These are phyloP conservation scores for Ochotona princeps DNA, from an alignment of 2,113 vertebrate genomes.

Conservation along the genomic window DNA sequence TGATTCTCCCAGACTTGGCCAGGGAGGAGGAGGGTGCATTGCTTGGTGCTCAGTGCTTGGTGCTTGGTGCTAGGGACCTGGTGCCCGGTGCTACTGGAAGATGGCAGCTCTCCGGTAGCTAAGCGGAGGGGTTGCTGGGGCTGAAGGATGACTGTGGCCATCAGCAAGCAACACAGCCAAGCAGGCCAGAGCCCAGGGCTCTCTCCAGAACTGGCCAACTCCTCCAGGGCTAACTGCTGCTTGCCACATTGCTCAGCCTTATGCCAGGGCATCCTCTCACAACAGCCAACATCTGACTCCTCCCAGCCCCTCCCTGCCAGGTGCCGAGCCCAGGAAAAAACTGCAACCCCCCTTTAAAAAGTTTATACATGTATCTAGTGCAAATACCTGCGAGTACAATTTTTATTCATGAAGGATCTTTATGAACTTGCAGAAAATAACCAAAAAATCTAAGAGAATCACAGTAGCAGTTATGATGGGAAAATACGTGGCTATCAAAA, in stretches of 20 bases:
- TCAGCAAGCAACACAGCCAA: not conserved
- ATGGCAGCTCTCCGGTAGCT: not conserved
- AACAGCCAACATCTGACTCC: not conserved
- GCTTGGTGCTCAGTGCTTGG: not conserved
- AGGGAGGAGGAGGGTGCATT: not conserved
- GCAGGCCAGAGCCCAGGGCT: not conserved
- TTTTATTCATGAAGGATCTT: too few species aligned
- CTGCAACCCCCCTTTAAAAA: not conserved
- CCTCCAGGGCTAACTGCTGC: not conserved
- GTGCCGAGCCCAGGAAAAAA: not conserved
- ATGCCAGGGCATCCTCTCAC: not conserved
- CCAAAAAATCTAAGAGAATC: too few species aligned
- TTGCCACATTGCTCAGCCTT: not conserved
- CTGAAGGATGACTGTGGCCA: not conserved
- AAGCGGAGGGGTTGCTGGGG: fast-evolving
- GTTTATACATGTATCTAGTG: too few species aligned
- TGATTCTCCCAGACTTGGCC: not conserved
- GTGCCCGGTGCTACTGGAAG: not conserved
- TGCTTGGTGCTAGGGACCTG: fast-evolving
- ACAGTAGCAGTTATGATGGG: too few species aligned
- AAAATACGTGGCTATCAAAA: too few species aligned
- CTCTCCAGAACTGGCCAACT: fast-evolving
- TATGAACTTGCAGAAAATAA: too few species aligned
- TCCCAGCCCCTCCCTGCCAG: not conserved
- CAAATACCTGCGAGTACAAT: too few species aligned